Percentiles rank a stretch among this genome's conserved stretches.
phyloP scores from a whole-genome alignment of 1,140 invertebrate species.

The Ephestia elutella region DNA sequence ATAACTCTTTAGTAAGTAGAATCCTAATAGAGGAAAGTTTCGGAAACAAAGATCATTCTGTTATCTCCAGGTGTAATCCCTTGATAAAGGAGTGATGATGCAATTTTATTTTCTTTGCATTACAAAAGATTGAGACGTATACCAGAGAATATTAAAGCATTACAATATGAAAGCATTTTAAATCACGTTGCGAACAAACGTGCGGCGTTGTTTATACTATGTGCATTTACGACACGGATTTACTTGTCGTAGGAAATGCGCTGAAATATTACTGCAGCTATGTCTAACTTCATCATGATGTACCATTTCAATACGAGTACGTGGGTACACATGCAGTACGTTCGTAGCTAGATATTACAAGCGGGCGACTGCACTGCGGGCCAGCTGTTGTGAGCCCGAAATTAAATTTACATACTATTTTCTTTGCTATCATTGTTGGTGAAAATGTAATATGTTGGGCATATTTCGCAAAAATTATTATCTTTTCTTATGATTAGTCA shows the following conservation, averaged over 20 bases:
- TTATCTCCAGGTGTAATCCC: not conserved
- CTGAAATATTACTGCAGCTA: not conserved
- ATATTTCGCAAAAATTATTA: not conserved
- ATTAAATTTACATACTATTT: conserved; percentile 27
- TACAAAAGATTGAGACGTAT: not conserved
- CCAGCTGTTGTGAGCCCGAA: conserved; percentile 21
- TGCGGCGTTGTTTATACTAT: not conserved
- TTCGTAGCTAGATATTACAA: not conserved
- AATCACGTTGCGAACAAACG: not conserved
- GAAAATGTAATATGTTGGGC: not conserved
- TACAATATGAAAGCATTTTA: not conserved
- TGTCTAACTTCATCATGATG: not conserved
- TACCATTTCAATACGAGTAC: not conserved
- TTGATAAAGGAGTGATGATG: not conserved
- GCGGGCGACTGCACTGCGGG: conserved; percentile 13
- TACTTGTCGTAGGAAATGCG: not conserved
- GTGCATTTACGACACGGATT: conserved; percentile 1
- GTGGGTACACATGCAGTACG: not conserved
- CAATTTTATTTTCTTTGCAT: not conserved
- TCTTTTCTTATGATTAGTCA: too few species aligned
- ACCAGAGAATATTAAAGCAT: not conserved
- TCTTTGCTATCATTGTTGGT: conserved; percentile 12
- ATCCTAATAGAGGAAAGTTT: not conserved
- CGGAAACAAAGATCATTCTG: not conserved
- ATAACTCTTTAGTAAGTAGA: not conserved